A percentile compares a stretch with the other conserved stretches of the same genome.
These are phyloP conservation scores for Reticulitermes lucifugus DNA, from an alignment of 2,888 invertebrate species.

Conservation along the genomic window DNA sequence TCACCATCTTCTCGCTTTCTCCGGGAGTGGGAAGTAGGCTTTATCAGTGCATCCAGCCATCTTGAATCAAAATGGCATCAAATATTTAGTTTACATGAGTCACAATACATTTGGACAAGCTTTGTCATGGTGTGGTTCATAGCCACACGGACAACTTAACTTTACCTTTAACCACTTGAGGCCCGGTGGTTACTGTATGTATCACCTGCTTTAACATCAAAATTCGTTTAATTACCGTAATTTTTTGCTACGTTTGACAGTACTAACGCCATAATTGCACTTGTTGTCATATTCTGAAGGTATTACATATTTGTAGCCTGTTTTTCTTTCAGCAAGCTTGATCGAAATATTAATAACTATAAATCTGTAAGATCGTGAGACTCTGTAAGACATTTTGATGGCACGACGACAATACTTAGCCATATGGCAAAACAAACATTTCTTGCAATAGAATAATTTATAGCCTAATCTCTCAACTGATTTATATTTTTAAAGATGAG, in stretches of 20 bases:
- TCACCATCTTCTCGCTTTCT: not conserved
- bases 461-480: too few species aligned
- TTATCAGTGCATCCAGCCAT: not conserved
- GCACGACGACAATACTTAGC: too few species aligned
- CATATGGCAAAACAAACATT: too few species aligned
- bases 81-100: not conserved
- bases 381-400: too few species aligned
- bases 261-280: not conserved
- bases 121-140: not conserved
- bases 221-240: too few species aligned
- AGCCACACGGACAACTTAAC: not conserved
- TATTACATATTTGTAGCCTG: not conserved
- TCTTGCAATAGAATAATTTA: too few species aligned
- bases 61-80: not conserved
- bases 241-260: not conserved
- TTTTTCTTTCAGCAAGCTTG: not conserved
- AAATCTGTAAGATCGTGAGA: too few species aligned
- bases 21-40: not conserved
- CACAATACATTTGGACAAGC: not conserved
- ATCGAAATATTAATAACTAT: too few species aligned
- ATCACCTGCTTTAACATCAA: too few species aligned
- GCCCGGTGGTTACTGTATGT: too few species aligned
- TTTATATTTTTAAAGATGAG: too few species aligned
- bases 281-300: too few species aligned
- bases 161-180: not conserved